Conservation (phyloP, 1,140 invertebrate genomes). For the Drosophila bifasciata region DNA sequence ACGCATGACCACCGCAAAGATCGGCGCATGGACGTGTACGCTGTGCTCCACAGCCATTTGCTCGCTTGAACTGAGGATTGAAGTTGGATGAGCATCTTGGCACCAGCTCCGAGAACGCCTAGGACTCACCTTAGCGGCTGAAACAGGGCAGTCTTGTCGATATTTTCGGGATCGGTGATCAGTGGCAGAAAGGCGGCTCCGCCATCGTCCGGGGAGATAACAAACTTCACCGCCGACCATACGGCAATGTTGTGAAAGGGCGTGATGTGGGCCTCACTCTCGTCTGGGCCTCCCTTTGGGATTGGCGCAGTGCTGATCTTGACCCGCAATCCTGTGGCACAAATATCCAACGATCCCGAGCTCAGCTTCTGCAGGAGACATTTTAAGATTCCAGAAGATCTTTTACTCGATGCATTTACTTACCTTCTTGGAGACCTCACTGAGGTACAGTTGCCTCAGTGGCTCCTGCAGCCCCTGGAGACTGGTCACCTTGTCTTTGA, state of each 20-base stretch:
- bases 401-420: no score
- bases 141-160: constrained; percentile 89
- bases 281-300: constrained; percentile 20
- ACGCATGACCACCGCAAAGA: constrained; percentile 96
- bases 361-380: constrained; percentile 51
- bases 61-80: constrained; percentile 54
- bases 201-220: constrained; percentile 86
- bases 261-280: constrained; percentile 86
- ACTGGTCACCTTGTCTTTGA: constrained; percentile 91
- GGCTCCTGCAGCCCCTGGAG: constrained; percentile 92
- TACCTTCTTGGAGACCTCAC: constrained; percentile 70
- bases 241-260: constrained; percentile 95
- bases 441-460: constrained; percentile 90
- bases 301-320: constrained; percentile 49
- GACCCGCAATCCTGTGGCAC: constrained; percentile 88
- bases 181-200: constrained; percentile 91
- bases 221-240: constrained; percentile 94
- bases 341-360: constrained; percentile 88
- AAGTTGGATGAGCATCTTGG: no score
- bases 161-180: constrained; percentile 92
- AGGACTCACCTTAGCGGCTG: constrained; percentile 78
- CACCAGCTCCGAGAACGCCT: background rate
- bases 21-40: constrained; percentile 88
- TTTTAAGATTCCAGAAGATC: background rate
- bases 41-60: constrained; percentile 80